Percentiles rank a stretch among this genome's conserved stretches.
Evolutionary conservation across 2,113 vertebrate genomes (phyloP).

Genomic region (Brachirus orientalis): DNA sequence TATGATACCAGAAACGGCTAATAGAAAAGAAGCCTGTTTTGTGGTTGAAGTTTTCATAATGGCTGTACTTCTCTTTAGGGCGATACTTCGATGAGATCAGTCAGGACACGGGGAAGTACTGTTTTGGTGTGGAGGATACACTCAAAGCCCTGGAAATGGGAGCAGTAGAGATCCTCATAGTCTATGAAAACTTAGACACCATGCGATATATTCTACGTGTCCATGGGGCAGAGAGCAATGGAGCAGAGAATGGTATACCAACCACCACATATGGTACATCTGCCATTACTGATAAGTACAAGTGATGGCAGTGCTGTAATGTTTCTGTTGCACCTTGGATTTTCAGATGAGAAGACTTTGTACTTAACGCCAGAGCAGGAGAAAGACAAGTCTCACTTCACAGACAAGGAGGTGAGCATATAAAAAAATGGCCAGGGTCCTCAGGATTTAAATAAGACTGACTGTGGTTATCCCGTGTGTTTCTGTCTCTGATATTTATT

Average conservation of each 20-base stretch:
- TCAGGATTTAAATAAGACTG: not conserved
- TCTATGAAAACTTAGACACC: conserved; percentile 98
- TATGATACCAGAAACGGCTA: not conserved
- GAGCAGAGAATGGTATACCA: conserved; percentile 78
- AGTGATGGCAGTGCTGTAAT: not conserved
- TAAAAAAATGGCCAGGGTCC: not conserved
- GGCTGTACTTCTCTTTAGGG: conserved; percentile 75
- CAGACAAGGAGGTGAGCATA: conserved; percentile 96
- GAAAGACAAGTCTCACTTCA: conserved; percentile 99
- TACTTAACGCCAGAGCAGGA: conserved; percentile 98
- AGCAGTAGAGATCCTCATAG: conserved; percentile 98
- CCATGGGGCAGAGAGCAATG: conserved; percentile 93
- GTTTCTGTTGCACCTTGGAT: not conserved
- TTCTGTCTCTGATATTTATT: conserved; percentile 31
- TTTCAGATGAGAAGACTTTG: conserved; percentile 95
- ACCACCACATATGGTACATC: not conserved
- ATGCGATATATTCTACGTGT: conserved; percentile 98
- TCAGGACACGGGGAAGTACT: conserved; percentile 98
- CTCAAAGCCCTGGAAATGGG: conserved; percentile 99
- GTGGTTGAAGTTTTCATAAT: conserved; percentile 2
- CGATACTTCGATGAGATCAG: conserved; percentile 99
- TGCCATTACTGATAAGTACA: not conserved
- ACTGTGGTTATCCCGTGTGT: not conserved
- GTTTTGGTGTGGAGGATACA: conserved; percentile 98
- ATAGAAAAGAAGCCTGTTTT: not conserved